phyloP scores from a whole-genome alignment of 1,140 invertebrate genomes.

The Physella acuta region DNA sequence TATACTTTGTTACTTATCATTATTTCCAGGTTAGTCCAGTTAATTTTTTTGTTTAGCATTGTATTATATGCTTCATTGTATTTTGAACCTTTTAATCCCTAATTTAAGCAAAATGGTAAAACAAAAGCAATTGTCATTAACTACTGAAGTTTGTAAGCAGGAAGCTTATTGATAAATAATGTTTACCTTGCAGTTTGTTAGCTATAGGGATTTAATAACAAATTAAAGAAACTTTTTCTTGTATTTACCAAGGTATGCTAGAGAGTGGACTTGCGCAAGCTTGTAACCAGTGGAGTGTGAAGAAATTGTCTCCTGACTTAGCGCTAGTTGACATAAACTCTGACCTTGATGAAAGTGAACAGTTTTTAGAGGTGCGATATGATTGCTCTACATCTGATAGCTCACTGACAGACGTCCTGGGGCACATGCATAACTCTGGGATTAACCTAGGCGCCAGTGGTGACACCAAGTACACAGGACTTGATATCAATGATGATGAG shows the following conservation, averaged over 20 bases:
- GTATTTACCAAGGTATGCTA: conserved; percentile 54
- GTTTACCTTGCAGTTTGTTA: too few relatives aligned
- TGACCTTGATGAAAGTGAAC: conserved; percentile 37
- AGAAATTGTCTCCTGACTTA: conserved; percentile 47
- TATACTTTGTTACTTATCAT: conserved; percentile 84
- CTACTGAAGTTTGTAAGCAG: too few relatives aligned
- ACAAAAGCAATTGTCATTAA: too few relatives aligned
- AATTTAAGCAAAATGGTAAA: too few relatives aligned
- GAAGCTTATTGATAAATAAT: too few relatives aligned
- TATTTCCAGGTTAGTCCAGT: conserved; percentile 77
- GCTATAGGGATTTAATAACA: too few relatives aligned
- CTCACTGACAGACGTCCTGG: conserved; percentile 20
- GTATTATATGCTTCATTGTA: background rate
- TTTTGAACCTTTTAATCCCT: background rate
- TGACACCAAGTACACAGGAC: background rate
- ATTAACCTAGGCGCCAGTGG: conserved; percentile 5
- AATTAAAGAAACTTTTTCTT: too few relatives aligned
- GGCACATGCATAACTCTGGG: conserved; percentile 20
- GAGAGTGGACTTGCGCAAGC: conserved; percentile 81
- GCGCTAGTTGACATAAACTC: conserved; percentile 31
- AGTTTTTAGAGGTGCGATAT: conserved; percentile 52
- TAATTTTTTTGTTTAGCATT: background rate
- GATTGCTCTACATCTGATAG: conserved; percentile 14
- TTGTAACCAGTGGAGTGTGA: conserved; percentile 68
- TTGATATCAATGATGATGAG: conserved; percentile 14